Conservation (phyloP, 2,888 invertebrate species). For the Drosophila barbarae region DNA sequence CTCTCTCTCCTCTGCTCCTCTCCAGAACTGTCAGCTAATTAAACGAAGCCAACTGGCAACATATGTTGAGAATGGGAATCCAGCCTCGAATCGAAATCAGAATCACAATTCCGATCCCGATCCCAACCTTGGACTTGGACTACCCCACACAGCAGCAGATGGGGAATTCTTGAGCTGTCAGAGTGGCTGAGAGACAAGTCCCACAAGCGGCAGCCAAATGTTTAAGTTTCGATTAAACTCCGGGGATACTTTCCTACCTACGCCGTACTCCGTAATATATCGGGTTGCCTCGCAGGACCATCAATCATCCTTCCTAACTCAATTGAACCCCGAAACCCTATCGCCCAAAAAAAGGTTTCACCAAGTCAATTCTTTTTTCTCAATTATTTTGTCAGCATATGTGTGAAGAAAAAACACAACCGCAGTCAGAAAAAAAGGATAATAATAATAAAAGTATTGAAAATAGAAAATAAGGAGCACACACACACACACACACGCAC, state of each 20-base stretch:
- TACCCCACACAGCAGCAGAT: conserved; percentile 51
- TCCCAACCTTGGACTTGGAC: conserved; percentile 30
- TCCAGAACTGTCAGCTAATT: conserved; percentile 70
- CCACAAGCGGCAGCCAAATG: conserved; percentile 7
- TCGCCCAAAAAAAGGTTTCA: conserved; percentile 27
- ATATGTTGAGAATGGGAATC: conserved; percentile 54
- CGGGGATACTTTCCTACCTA: conserved; percentile 15
- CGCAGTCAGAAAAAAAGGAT: conserved; percentile 44
- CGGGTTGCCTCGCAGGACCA: conserved; percentile 15
- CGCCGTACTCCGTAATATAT: conserved; percentile 6
- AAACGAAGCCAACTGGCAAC: conserved; percentile 72
- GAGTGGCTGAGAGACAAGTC: conserved; percentile 19
- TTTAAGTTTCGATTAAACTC: conserved; percentile 17
- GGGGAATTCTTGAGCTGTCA: conserved; percentile 27
- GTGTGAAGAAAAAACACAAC: conserved; percentile 63
- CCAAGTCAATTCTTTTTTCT: conserved; percentile 42
- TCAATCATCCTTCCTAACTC: conserved; percentile 35
- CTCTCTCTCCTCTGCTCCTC: conserved; percentile 34
- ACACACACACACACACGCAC: conserved; percentile 4
- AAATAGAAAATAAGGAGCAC: conserved; percentile 25
- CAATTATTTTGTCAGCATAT: conserved; percentile 71
- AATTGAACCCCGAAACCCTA: conserved; percentile 27
- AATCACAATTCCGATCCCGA: conserved; percentile 5
- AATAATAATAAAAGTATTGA: conserved; percentile 64
- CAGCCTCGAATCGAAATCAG: conserved; percentile 16